Base-by-base conservation (phyloP, 2,113 vertebrate genomes). In the Anolis sagrei region DNA sequence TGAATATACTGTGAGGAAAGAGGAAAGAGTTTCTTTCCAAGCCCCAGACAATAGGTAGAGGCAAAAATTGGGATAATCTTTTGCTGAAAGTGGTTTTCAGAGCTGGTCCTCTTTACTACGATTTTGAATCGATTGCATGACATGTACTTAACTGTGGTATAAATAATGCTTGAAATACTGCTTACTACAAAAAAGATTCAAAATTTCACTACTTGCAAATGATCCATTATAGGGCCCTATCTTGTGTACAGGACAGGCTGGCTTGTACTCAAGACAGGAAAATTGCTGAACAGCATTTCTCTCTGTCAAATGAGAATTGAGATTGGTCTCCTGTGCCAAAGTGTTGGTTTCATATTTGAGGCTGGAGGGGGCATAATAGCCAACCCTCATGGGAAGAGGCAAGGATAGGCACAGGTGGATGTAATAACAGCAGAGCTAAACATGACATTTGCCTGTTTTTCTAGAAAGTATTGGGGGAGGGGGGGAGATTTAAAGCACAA, bases 1-100 rank as follows among this genome's bases (percentile, higher is more conserved):
- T 86, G 88, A 90, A 85, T 76, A 75, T 72, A 32, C 32, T 77
- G 77, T 69, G 0, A 7, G 87, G 82, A 83, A 61, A 36, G 29
- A 79, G 54, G 2, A 1, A 7, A 72, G 29, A 18, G 11, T 27
- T 54, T 34, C 27, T 79, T 48, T 73, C 29, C 84, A 49, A 39
- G 79, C 58, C 39, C 29, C 64, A 39, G 58, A 49, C 81, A 78
- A 34, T 69, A 2, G 0, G 82, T 7, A 82, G 51, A 25, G 18
- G 78, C 27, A 39, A 68, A 27, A 8, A 68, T 21, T 66, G 10
- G 34, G 2, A 36, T 4, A 11, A 92, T 85, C 82, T 88, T 78
- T 61, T 82, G 34, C 1, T 81, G 86, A 85, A 82, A 11, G 0
- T 54, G 39, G 39, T 5, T 68, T 44, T 32, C 16, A 29, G 32